Base-by-base conservation (phyloP, 2,888 invertebrate species). In the Antitype chi region DNA sequence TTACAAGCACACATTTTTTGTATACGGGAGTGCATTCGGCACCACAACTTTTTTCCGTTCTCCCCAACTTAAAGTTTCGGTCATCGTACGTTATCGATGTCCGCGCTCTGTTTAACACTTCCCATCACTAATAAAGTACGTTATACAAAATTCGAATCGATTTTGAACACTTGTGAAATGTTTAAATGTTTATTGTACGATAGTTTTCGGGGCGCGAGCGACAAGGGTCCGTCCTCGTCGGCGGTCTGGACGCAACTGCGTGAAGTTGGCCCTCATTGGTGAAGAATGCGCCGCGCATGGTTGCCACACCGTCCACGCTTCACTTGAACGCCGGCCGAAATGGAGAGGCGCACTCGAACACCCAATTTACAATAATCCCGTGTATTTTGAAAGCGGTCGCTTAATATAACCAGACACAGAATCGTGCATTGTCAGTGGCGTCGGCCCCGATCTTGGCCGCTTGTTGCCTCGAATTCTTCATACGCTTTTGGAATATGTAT, bases 281-380 rank as follows among this genome's bases (percentile, higher is more conserved):
- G 93, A 95, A 94, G 96, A 95, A 94, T 96, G 96, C 96, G 96
- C 95, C 90, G 96, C 96, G 96, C 96, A 96, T 95, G 94, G 96
- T 95, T 94, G 96, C 95, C 94, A 94, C 95, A 94, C 95, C 95
- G 95, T 93, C 92, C 94, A 92, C 94, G 94, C 94, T 95, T 93
- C 92, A 90, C 90, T 91, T 90, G 91, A 89, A 93, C 90, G 82
- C 92, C 95, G 92, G 89, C 94, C 90, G 91, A 94, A 93, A 91
- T 91, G 89, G 87, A 92, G 92, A 95, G 94, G 88, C 90, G 90
- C 89, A 89, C 88, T 91, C 85, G 89, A 91, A 89, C 90, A 91
- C 89, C 90, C 87, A 91, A 92, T 92, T 90, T 90, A 90, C 90
- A 90, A 90, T 91, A 91, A 92, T 92, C 92, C 89, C 86, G 85